Evolutionary conservation across 1,140 invertebrate genomes (phyloP).

Genomic region (Oscheius sp.): DNA sequence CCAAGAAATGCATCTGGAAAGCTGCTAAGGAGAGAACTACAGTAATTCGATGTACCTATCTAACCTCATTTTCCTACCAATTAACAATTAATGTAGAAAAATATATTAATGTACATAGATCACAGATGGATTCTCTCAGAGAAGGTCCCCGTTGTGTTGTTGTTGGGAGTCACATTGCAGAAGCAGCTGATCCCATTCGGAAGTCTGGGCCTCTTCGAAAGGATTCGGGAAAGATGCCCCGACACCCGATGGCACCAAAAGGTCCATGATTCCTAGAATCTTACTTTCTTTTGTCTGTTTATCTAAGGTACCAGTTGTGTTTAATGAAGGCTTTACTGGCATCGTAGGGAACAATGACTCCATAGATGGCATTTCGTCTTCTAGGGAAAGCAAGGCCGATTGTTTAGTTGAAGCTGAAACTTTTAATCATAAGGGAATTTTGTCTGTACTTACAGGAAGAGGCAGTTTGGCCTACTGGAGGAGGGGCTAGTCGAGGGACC

Average conservation of each 20-base stretch:
- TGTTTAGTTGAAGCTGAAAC: too few relatives aligned
- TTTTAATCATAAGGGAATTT: neutral
- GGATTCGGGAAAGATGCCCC: neutral
- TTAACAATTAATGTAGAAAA: too few relatives aligned
- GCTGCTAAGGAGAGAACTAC: neutral
- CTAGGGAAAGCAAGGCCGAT: neutral
- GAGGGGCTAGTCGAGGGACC: neutral
- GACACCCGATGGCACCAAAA: neutral
- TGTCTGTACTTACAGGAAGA: too few relatives aligned
- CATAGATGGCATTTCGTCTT: neutral
- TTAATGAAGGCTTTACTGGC: slow-evolving; percentile 8
- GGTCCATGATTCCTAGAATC: neutral
- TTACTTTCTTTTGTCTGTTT: neutral
- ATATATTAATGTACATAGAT: too few relatives aligned
- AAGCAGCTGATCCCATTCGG: slow-evolving; percentile 15
- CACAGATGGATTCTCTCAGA: neutral
- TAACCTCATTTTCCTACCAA: too few relatives aligned
- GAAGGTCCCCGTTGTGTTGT: neutral
- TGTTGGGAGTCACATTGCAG: slow-evolving; percentile 9
- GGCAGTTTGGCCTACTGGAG: neutral
- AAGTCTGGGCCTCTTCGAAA: neutral
- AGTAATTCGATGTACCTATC: too few relatives aligned
- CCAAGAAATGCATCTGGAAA: slow-evolving; percentile 17
- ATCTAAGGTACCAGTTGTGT: neutral
- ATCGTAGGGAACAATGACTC: neutral